phyloP scores from a whole-genome alignment of 2,113 vertebrate genomes.

The Mionectes macconnelli region DNA sequence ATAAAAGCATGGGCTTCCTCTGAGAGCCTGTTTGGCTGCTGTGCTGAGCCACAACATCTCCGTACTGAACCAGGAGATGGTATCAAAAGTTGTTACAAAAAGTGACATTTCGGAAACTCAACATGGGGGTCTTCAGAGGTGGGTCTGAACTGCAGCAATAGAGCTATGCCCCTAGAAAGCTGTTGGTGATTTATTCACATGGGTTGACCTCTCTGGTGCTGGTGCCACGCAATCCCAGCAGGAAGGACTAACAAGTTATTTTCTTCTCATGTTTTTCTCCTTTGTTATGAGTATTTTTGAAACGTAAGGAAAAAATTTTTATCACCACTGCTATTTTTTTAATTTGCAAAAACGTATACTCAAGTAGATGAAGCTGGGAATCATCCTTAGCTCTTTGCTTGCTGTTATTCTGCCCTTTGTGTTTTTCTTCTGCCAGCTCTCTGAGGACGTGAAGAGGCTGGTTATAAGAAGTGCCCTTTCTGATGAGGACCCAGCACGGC shows the following conservation, averaged over 20 bases:
- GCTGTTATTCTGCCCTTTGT: not conserved
- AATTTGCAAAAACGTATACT: not conserved
- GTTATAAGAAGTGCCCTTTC: not conserved
- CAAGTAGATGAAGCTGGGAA: not conserved
- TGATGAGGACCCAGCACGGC: fast-evolving
- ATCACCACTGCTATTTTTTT: not conserved
- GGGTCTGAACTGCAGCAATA: not conserved
- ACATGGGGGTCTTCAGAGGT: not conserved
- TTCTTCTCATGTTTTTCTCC: not conserved
- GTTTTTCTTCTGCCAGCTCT: not conserved
- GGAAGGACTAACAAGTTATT: not conserved
- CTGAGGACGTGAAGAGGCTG: not conserved
- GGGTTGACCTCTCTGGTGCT: not conserved
- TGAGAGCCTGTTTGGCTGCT: not conserved
- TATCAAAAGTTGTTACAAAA: not conserved
- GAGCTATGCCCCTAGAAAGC: not conserved
- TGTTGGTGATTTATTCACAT: not conserved
- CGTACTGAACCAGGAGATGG: fast-evolving
- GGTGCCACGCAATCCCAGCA: not conserved
- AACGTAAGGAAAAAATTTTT: not conserved
- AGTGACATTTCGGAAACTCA: not conserved
- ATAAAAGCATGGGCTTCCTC: not conserved
- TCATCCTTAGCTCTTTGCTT: not conserved
- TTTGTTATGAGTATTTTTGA: not conserved
- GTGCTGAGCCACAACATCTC: not conserved